Percentiles rank a stretch among this genome's conserved stretches.
phyloP scores from a whole-genome alignment of 37 sponge, comb jelly and placozoan genomes.

The Hexactinellida sp. region DNA sequence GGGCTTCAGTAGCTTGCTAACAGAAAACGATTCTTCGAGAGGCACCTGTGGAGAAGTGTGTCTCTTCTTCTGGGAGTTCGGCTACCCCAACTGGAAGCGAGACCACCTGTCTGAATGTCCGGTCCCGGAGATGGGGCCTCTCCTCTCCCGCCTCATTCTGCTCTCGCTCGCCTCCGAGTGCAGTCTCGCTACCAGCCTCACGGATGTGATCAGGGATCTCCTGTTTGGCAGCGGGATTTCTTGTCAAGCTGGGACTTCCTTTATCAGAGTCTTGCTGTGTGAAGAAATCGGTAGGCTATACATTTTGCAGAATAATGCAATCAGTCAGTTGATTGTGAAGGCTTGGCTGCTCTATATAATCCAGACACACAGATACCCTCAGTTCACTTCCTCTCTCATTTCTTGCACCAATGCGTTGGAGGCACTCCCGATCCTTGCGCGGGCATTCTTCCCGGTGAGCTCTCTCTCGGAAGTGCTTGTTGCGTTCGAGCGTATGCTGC shows the following conservation, averaged over 20 bases:
- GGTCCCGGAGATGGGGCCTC: background rate
- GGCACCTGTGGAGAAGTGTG: background rate
- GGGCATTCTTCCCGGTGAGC: background rate
- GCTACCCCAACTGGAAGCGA: background rate
- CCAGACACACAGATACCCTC: background rate
- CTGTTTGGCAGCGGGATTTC: background rate
- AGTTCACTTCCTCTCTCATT: background rate
- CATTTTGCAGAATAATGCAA: background rate
- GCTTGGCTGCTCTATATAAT: constrained; percentile 5
- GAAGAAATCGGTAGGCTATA: background rate
- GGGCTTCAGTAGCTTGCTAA: background rate
- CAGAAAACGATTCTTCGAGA: background rate
- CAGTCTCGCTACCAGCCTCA: background rate
- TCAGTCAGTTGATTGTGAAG: background rate
- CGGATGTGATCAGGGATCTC: background rate
- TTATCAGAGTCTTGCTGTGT: background rate
- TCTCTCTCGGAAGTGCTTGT: background rate
- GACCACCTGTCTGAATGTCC: background rate
- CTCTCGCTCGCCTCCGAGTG: background rate
- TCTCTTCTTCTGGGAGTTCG: background rate
- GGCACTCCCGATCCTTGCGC: background rate
- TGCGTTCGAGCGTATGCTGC: background rate
- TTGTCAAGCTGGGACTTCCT: background rate
- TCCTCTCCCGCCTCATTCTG: background rate
- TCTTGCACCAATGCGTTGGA: background rate